Conservation (phyloP, 2,113 vertebrate genomes). For the Craseonycteris thonglongyai region DNA sequence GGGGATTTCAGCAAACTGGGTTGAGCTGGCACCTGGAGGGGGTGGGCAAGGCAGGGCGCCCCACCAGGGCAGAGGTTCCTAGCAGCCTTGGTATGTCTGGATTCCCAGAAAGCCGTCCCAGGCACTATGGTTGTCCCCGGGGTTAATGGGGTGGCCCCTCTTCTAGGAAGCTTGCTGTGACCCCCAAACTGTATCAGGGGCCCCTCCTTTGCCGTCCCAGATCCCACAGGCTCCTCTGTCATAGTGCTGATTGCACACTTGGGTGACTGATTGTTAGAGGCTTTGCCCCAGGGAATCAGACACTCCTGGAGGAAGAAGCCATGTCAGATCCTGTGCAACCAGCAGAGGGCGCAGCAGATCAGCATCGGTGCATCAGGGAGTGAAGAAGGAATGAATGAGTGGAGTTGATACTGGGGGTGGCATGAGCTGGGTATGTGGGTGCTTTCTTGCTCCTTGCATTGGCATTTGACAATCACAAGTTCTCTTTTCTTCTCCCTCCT, state of each 20-base stretch:
- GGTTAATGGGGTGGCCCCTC: neutral
- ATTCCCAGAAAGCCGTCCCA: neutral
- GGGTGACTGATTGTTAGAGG: neutral
- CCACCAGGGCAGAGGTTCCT: no score
- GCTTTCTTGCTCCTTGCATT: neutral
- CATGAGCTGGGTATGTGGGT: neutral
- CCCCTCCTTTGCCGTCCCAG: neutral
- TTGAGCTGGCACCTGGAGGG: neutral
- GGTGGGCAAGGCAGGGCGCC: no score
- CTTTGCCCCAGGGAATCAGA: neutral
- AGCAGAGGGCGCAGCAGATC: neutral
- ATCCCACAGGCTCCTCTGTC: neutral
- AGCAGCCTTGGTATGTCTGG: neutral
- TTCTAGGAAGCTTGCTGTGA: neutral
- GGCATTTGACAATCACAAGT: neutral
- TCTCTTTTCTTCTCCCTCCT: constrained; percentile 16
- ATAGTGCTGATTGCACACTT: fast-evolving
- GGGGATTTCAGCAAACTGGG: neutral
- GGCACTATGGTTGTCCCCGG: neutral
- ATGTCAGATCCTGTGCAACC: neutral
- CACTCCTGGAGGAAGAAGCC: neutral
- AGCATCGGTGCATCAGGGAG: fast-evolving
- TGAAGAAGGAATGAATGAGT: neutral
- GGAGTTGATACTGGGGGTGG: neutral
- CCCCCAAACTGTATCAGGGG: neutral